Evolutionary conservation across 2,113 vertebrate genomes (phyloP).

Genomic region (Gorsachius goisagi): DNA sequence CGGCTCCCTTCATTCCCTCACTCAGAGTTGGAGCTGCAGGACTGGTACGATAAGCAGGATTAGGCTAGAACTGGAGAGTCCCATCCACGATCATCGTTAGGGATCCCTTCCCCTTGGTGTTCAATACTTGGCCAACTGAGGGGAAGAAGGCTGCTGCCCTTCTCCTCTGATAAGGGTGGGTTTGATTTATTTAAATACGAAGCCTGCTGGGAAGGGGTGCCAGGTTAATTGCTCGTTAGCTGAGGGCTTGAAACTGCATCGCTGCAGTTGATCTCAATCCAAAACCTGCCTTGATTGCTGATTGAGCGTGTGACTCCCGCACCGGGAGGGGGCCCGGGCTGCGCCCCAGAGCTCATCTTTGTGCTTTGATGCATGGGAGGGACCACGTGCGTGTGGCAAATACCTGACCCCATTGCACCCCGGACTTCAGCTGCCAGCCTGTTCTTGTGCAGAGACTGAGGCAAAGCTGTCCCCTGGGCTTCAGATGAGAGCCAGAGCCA

Average conservation of each 20-base stretch:
- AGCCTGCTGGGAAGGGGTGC: not conserved
- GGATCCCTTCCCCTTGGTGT: not conserved
- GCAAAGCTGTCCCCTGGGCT: not conserved
- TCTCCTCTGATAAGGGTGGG: not conserved
- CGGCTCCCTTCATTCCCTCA: not conserved
- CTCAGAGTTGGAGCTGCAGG: not conserved
- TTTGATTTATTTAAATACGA: not conserved
- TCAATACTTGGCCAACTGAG: rapidly evolving
- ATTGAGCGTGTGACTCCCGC: not conserved
- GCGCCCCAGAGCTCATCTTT: not conserved
- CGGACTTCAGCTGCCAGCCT: not conserved
- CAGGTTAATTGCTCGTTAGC: conserved; percentile 2
- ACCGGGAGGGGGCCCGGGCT: not conserved
- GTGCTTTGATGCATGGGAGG: rapidly evolving
- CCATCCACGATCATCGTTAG: not conserved
- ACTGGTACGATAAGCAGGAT: too few relatives aligned
- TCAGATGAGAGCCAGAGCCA: not conserved
- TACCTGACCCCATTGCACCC: rapidly evolving
- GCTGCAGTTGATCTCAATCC: not conserved
- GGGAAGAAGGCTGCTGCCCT: not conserved
- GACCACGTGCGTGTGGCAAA: rapidly evolving
- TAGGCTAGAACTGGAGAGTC: not conserved
- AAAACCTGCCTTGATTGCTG: not conserved
- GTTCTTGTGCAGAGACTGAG: rapidly evolving
- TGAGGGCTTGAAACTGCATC: not conserved